These are phyloP conservation scores for Ctenochaetus hawaiiensis DNA, from an alignment of 2,797 vertebrate genomes.

Conservation along the genomic window DNA sequence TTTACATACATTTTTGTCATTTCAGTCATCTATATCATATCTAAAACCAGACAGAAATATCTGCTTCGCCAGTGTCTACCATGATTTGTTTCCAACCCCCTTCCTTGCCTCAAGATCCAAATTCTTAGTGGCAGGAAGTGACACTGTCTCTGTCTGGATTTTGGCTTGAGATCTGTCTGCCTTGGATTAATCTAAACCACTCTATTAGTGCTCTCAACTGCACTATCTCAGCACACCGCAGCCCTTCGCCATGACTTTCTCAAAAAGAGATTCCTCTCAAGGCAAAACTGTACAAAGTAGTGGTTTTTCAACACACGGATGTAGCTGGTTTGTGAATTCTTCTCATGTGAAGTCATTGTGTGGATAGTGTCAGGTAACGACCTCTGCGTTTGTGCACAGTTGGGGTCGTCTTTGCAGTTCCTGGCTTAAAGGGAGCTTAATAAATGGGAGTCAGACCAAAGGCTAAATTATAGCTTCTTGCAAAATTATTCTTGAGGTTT, in stretches of 20 bases:
- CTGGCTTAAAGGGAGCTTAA: slow-evolving; percentile 53
- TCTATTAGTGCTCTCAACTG: slow-evolving; percentile 38
- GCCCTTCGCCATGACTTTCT: slow-evolving; percentile 37
- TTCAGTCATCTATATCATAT: slow-evolving; percentile 21
- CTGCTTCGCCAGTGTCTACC: slow-evolving; percentile 49
- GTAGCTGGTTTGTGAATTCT: slow-evolving; percentile 72
- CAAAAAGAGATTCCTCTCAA: slow-evolving; percentile 52
- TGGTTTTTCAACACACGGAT: slow-evolving; percentile 45
- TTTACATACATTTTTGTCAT: slow-evolving; percentile 31
- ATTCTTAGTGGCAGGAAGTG: slow-evolving; percentile 68
- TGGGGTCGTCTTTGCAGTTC: slow-evolving; percentile 54
- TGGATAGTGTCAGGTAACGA: slow-evolving; percentile 79
- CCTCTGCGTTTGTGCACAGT: slow-evolving; percentile 61
- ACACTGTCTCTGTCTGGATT: slow-evolving; percentile 53
- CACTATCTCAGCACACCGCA: slow-evolving; percentile 27
- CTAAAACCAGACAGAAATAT: slow-evolving; percentile 46
- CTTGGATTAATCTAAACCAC: slow-evolving; percentile 50
- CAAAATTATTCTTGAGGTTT: slow-evolving; percentile 67
- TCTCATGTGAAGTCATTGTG: slow-evolving; percentile 78
- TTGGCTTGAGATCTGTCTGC: slow-evolving; percentile 59
- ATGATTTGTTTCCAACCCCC: slow-evolving; percentile 40
- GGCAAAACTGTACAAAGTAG: slow-evolving; percentile 47
- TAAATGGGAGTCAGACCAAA: slow-evolving; percentile 65
- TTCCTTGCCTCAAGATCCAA: slow-evolving; percentile 39
- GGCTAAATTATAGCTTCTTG: slow-evolving; percentile 72